Evolutionary conservation across 2,888 invertebrate species (phyloP).

Genomic region (Mythimna vitellina): DNA sequence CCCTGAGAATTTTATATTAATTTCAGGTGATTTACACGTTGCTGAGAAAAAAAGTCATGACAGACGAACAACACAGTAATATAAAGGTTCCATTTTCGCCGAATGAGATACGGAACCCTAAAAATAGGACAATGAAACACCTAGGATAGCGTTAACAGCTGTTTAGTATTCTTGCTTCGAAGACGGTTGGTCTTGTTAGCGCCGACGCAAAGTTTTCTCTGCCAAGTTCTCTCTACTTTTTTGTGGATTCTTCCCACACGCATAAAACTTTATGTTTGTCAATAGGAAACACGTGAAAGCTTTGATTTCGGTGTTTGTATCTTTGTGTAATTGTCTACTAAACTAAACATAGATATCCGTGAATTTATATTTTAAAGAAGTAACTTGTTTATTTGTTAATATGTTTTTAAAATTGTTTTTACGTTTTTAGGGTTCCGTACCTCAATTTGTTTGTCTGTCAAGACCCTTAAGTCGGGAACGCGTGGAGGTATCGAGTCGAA

Average conservation of each 20-base stretch:
- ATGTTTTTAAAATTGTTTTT: neutral
- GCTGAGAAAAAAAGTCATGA: no score
- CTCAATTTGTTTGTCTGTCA: no score
- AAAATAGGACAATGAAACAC: conserved; percentile 8
- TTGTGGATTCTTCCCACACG: conserved; percentile 12
- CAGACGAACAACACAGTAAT: no score
- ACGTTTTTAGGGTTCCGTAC: no score
- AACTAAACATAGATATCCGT: no score
- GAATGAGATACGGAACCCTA: neutral
- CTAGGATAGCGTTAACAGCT: conserved; percentile 21
- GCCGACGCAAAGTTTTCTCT: conserved; percentile 37
- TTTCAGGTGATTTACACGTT: no score
- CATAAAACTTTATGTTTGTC: conserved; percentile 7
- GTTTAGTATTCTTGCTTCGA: conserved; percentile 45
- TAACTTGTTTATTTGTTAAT: neutral
- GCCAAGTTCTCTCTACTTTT: conserved; percentile 36
- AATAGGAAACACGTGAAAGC: neutral
- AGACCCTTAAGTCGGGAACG: no score
- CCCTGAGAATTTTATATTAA: no score
- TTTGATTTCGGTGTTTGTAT: neutral
- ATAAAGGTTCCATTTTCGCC: no score
- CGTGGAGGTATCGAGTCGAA: no score
- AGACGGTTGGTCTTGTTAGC: conserved; percentile 41
- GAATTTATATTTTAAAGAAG: neutral
- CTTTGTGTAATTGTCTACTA: neutral